phyloP scores from a whole-genome alignment of 1,140 invertebrate species.

The Neuroterus valhalla region DNA sequence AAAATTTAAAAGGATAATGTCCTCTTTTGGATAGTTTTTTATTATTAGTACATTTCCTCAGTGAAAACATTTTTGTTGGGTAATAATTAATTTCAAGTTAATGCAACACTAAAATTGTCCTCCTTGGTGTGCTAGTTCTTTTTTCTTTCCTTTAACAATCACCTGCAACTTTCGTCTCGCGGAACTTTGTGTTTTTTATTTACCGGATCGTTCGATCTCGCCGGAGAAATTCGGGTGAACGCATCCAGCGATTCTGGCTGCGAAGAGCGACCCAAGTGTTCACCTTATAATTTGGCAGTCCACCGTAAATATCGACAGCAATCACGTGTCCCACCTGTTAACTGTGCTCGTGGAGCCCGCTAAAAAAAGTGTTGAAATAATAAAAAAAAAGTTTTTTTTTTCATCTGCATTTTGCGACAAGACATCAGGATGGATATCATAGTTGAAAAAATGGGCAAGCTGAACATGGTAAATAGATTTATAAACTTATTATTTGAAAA shows the following conservation, averaged over 20 bases:
- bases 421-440: conserved; percentile 68
- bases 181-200: conserved; percentile 14
- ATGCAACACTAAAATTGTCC: conserved; percentile 10
- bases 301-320: conserved; percentile 35
- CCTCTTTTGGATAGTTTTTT: not conserved
- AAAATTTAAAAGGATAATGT: not conserved
- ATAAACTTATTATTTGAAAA: not conserved
- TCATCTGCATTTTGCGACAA: not conserved
- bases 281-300: conserved; percentile 33
- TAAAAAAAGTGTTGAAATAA: conserved; percentile 14
- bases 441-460: conserved; percentile 72
- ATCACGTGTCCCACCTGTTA: conserved; percentile 13
- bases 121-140: conserved; percentile 23
- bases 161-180: conserved; percentile 30
- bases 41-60: not conserved
- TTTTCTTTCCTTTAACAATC: conserved; percentile 26
- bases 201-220: conserved; percentile 27
- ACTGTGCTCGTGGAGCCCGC: not conserved
- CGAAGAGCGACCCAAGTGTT: conserved; percentile 10
- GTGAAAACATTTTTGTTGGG: not conserved
- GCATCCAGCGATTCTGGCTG: conserved; percentile 13
- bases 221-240: conserved; percentile 40
- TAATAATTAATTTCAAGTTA: too few relatives aligned
- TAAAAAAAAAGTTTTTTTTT: conserved; percentile 20
- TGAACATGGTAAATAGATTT: conserved; percentile 70